Conservation (phyloP, 2,888 invertebrate species). For the Drosophila melanosoma region DNA sequence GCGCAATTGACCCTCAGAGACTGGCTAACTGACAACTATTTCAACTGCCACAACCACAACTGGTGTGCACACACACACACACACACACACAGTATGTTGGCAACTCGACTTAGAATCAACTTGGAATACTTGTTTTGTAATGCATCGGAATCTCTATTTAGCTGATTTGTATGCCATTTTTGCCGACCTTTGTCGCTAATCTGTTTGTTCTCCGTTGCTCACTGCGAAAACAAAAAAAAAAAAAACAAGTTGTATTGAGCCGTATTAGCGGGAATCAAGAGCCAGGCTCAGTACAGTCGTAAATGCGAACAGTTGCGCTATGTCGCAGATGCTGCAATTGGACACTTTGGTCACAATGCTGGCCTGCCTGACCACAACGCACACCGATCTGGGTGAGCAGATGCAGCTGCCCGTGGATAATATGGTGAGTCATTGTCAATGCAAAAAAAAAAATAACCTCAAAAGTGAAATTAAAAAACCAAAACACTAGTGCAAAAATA, state of each 20-base stretch:
- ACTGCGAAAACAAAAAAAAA: constrained; percentile 5
- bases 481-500: background rate
- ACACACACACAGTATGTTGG: background rate
- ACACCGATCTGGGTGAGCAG: constrained; percentile 41
- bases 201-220: background rate
- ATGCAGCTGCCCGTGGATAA: constrained; percentile 34
- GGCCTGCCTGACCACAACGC: constrained; percentile 69
- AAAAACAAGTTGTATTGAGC: background rate
- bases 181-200: constrained; percentile 39
- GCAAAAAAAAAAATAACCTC: background rate
- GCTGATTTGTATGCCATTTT: constrained; percentile 5
- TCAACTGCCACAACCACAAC: too few relatives aligned
- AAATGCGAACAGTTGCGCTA: constrained; percentile 24
- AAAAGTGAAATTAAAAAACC: background rate
- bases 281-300: constrained; percentile 26
- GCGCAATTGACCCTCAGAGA: constrained; percentile 27
- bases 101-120: constrained; percentile 8
- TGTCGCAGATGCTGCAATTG: constrained; percentile 66
- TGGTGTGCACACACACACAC: too few relatives aligned
- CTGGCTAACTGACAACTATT: background rate
- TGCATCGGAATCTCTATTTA: constrained; percentile 9
- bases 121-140: constrained; percentile 64
- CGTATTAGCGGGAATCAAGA: background rate
- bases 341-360: constrained; percentile 72
- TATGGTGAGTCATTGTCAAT: constrained; percentile 36